Conservation (phyloP, 2,888 invertebrate genomes). For the Agrotis ipsilon region DNA sequence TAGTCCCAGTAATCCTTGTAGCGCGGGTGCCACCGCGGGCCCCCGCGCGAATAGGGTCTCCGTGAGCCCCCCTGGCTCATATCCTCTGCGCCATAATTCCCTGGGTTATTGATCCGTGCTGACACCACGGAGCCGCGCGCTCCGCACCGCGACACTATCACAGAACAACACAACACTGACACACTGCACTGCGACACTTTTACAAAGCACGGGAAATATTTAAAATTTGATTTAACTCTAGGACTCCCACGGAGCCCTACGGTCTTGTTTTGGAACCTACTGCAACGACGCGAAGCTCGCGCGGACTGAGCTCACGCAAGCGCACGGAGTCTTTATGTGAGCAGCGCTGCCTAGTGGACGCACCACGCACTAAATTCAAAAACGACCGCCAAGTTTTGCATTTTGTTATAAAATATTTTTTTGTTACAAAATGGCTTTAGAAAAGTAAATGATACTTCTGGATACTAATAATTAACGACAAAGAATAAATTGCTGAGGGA, state of each 20-base stretch:
- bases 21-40: slow-evolving; percentile 88
- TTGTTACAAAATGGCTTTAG: slow-evolving; percentile 13
- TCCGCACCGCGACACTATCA: slow-evolving; percentile 65
- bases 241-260: slow-evolving; percentile 75
- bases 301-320: slow-evolving; percentile 78
- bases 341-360: slow-evolving; percentile 73
- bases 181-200: slow-evolving; percentile 82
- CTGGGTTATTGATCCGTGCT: slow-evolving; percentile 82
- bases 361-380: slow-evolving; percentile 75
- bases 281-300: slow-evolving; percentile 83
- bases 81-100: slow-evolving; percentile 81
- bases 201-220: slow-evolving; percentile 59
- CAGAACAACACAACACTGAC: slow-evolving; percentile 61
- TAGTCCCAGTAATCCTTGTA: slow-evolving; percentile 90
- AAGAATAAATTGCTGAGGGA: slow-evolving; percentile 20
- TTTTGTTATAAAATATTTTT: slow-evolving; percentile 57
- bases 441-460: slow-evolving; percentile 22
- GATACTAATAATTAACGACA: slow-evolving; percentile 21
- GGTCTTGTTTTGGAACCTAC: slow-evolving; percentile 78
- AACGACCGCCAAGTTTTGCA: slow-evolving; percentile 80
- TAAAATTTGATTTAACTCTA: slow-evolving; percentile 62
- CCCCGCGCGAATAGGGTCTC: slow-evolving; percentile 88
- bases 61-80: slow-evolving; percentile 89
- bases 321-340: slow-evolving; percentile 75
- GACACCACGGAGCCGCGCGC: slow-evolving; percentile 69